phyloP scores from a whole-genome alignment of 2,888 invertebrate genomes.

The Eucera pruinosa region DNA sequence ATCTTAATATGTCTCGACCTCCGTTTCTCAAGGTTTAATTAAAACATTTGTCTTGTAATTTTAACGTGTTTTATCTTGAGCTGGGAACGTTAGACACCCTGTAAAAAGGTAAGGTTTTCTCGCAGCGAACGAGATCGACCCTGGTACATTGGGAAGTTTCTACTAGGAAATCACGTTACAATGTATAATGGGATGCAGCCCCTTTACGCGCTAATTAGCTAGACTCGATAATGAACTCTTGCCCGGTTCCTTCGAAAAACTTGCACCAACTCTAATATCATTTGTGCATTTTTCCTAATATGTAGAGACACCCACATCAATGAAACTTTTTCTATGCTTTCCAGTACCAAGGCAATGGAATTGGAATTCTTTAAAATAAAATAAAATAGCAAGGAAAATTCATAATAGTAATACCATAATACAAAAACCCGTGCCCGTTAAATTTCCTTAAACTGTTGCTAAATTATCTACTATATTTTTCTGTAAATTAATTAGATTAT shows the following conservation, averaged over 20 bases:
- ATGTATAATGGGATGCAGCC: conserved; percentile 2
- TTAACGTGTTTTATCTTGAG: not conserved
- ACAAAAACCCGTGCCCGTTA: too few species aligned
- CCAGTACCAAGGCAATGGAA: too few species aligned
- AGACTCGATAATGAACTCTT: conserved; percentile 2
- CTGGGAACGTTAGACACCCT: not conserved
- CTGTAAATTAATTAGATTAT: too few species aligned
- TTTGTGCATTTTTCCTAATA: not conserved
- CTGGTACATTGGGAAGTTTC: not conserved
- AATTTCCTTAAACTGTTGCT: too few species aligned
- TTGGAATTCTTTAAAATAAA: too few species aligned
- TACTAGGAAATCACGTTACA: not conserved
- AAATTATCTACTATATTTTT: too few species aligned
- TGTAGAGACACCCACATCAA: conserved; percentile 1
- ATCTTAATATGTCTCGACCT: not conserved
- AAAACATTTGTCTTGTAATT: not conserved
- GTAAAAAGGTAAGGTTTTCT: not conserved
- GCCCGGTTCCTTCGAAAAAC: not conserved
- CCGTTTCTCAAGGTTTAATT: not conserved
- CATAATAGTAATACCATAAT: too few species aligned
- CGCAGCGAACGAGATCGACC: too few species aligned
- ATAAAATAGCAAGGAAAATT: not conserved
- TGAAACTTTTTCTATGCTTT: not conserved
- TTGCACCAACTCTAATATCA: not conserved
- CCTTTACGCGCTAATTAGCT: conserved; percentile 17